Evolutionary conservation across 2,888 invertebrate species (phyloP).

Genomic region (Sphaerophoria taeniata): DNA sequence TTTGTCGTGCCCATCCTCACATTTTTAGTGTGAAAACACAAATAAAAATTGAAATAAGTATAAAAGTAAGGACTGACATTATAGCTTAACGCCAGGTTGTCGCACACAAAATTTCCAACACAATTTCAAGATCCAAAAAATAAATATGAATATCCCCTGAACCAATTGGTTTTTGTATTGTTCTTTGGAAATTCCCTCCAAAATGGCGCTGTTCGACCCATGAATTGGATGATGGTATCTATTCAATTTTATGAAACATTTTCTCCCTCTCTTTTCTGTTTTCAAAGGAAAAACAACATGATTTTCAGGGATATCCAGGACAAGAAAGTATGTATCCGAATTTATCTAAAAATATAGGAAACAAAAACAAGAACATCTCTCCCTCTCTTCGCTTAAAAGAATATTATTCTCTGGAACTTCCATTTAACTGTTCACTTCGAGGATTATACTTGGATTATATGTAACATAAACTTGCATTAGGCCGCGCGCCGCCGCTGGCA

Average conservation of each 20-base stretch:
- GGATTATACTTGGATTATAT: not conserved
- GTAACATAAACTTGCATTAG: slow-evolving; percentile 16
- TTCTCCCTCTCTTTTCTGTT: not conserved
- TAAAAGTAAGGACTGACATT: too few relatives aligned
- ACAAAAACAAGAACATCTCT: not conserved
- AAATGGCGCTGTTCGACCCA: not conserved
- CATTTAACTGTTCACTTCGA: slow-evolving; percentile 1
- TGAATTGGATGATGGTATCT: slow-evolving; percentile 13
- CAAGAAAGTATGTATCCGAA: too few relatives aligned
- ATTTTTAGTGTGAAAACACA: too few relatives aligned
- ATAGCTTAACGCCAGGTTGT: too few relatives aligned
- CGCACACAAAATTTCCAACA: too few relatives aligned
- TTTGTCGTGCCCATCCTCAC: too few relatives aligned
- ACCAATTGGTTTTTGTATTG: not conserved
- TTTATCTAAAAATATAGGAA: too few relatives aligned
- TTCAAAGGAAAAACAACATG: not conserved
- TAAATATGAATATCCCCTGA: not conserved
- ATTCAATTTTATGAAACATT: slow-evolving; percentile 18
- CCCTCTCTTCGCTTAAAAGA: not conserved
- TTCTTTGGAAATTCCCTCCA: not conserved
- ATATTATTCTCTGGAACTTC: too few relatives aligned
- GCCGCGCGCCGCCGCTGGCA: slow-evolving; percentile 20
- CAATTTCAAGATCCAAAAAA: too few relatives aligned
- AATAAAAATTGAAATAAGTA: too few relatives aligned
- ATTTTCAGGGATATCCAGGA: not conserved